A percentile compares a stretch with the other conserved stretches of the same genome.
Evolutionary conservation across 2,113 vertebrate genomes (phyloP).

Genomic region (Larimichthys crocea): DNA sequence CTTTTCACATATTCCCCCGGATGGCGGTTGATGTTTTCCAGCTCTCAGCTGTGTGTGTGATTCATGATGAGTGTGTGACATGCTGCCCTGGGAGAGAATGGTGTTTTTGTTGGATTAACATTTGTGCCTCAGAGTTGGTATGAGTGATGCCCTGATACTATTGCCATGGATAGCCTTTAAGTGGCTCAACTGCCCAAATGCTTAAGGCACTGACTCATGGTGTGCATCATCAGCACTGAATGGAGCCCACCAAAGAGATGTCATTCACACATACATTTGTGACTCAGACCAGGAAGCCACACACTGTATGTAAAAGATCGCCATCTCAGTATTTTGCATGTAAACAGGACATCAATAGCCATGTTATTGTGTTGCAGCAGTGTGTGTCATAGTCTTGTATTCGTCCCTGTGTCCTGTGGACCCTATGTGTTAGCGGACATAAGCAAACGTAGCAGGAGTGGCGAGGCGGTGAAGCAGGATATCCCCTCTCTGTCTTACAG

Average conservation of each 20-base stretch:
- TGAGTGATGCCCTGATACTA: constrained; percentile 49
- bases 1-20: neutral
- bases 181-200: constrained; percentile 56
- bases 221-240: constrained; percentile 49
- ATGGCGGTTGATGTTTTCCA: constrained; percentile 27
- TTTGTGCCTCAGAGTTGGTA: constrained; percentile 23
- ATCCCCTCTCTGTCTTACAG: constrained; percentile 79
- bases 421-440: constrained; percentile 52
- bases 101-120: constrained; percentile 62
- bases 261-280: constrained; percentile 43
- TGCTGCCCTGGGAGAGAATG: constrained; percentile 25
- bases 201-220: constrained; percentile 64
- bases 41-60: constrained; percentile 55
- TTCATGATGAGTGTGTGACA: constrained; percentile 50
- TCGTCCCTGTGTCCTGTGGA: constrained; percentile 65
- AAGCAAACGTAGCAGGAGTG: constrained; percentile 51
- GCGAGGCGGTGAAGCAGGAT: constrained; percentile 71
- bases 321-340: constrained; percentile 37
- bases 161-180: constrained; percentile 58
- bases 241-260: constrained; percentile 31
- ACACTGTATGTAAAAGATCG: constrained; percentile 17
- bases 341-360: constrained; percentile 71
- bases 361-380: constrained; percentile 53
- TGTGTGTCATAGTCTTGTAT: constrained; percentile 61
- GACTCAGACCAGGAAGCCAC: constrained; percentile 31